Conservation (phyloP, 2,797 vertebrate genomes). For the Enteromius thamalakanensis region DNA sequence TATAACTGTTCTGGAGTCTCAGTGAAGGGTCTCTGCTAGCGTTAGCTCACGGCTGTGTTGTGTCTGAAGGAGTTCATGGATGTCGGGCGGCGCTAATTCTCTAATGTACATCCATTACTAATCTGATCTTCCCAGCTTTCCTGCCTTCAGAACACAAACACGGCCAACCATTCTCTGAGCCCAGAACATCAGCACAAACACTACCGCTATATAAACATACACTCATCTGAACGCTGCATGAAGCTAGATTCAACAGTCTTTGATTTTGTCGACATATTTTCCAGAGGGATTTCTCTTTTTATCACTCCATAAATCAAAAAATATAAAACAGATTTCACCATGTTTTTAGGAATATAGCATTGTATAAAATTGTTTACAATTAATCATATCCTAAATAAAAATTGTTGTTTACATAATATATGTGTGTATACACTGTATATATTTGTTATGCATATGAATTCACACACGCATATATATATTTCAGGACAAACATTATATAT, state of each 20-base stretch:
- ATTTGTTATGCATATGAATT: too few species aligned
- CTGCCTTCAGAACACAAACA: constrained; percentile 35
- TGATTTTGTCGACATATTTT: background rate
- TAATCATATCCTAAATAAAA: too few species aligned
- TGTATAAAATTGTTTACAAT: background rate
- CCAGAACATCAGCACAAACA: background rate
- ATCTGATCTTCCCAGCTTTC: constrained; percentile 66
- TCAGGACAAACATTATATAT: too few species aligned
- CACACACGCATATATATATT: too few species aligned
- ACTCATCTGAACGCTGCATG: background rate
- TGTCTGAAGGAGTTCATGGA: constrained; percentile 32
- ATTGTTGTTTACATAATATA: too few species aligned
- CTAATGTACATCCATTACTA: constrained; percentile 44
- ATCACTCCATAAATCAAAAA: background rate
- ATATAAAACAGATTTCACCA: background rate
- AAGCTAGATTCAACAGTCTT: background rate
- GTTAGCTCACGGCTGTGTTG: constrained; percentile 5
- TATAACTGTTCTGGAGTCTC: background rate
- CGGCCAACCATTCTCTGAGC: background rate
- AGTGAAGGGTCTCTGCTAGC: background rate
- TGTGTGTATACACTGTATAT: too few species aligned
- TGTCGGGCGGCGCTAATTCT: constrained; percentile 48
- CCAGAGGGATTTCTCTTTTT: background rate
- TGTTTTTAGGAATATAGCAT: background rate
- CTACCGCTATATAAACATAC: background rate